Conservation (phyloP, 2,888 invertebrate genomes). For the Pseudolycoriella hygida region DNA sequence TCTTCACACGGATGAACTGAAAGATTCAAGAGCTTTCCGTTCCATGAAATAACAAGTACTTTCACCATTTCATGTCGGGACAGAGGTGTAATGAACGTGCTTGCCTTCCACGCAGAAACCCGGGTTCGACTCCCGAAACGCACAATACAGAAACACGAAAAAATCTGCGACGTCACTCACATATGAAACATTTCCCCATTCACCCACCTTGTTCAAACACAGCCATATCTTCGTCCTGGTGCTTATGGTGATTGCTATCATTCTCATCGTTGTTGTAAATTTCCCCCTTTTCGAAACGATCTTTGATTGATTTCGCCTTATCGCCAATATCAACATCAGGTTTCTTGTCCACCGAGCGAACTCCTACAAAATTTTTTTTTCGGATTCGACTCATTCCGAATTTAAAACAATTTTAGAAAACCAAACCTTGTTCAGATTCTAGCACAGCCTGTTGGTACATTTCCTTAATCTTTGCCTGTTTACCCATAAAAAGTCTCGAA, state of each 20-base stretch:
- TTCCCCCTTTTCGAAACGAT: slow-evolving; percentile 67
- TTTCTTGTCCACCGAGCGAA: slow-evolving; percentile 36
- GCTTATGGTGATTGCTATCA: slow-evolving; percentile 23
- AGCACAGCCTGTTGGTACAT: slow-evolving; percentile 81
- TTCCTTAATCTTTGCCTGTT: slow-evolving; percentile 80
- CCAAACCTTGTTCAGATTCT: slow-evolving; percentile 47
- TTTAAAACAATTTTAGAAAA: not conserved
- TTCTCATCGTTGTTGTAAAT: slow-evolving; percentile 43
- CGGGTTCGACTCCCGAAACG: too few relatives aligned
- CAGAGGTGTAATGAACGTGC: too few relatives aligned
- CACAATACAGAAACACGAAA: too few relatives aligned
- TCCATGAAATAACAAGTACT: too few relatives aligned
- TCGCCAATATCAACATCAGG: slow-evolving; percentile 34
- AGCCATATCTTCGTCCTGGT: slow-evolving; percentile 40
- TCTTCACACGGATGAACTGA: too few relatives aligned
- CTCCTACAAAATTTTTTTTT: slow-evolving; percentile 19
- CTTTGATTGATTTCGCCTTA: slow-evolving; percentile 47
- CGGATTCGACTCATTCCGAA: not conserved
- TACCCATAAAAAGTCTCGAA: slow-evolving; percentile 71
- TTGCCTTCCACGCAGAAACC: too few relatives aligned
- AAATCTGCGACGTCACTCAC: too few relatives aligned
- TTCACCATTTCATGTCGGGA: too few relatives aligned
- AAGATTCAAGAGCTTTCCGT: too few relatives aligned
- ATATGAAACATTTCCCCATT: too few relatives aligned
- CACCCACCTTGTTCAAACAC: slow-evolving; percentile 60